These are phyloP conservation scores for Cirrhinus mrigala DNA, from an alignment of 2,797 vertebrate species.

Conservation along the genomic window DNA sequence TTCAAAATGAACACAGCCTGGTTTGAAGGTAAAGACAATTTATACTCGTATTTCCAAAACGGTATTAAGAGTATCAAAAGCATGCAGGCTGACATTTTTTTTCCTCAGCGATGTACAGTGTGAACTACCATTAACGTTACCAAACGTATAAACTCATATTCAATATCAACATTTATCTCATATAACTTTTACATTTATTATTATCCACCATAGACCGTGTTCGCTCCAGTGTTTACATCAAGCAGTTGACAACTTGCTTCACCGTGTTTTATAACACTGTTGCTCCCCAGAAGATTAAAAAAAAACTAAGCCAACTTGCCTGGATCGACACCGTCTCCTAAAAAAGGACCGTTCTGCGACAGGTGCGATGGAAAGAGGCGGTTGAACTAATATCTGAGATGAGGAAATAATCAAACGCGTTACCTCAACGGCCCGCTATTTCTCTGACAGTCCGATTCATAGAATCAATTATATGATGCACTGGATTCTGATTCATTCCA, in stretches of 20 bases:
- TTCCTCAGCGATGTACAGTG: background rate
- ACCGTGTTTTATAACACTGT: background rate
- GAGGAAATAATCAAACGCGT: background rate
- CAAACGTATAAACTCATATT: background rate
- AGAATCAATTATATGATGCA: background rate
- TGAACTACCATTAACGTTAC: too few relatives aligned
- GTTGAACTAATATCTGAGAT: background rate
- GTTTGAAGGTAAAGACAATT: background rate
- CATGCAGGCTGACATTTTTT: background rate
- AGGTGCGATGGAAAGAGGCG: background rate
- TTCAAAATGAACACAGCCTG: background rate
- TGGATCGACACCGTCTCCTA: background rate
- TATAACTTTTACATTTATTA: background rate
- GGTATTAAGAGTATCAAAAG: background rate
- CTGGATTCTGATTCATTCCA: background rate
- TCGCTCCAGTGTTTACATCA: background rate
- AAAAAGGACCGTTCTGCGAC: background rate
- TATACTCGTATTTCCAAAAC: background rate
- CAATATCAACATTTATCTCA: too few relatives aligned
- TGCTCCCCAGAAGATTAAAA: background rate
- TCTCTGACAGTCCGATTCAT: background rate
- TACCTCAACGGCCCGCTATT: background rate
- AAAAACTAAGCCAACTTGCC: background rate
- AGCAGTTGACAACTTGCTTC: background rate
- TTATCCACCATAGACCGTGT: background rate